Evolutionary conservation across 2,797 vertebrate genomes (phyloP).

Genomic region (Oreonectes daqikongensis): DNA sequence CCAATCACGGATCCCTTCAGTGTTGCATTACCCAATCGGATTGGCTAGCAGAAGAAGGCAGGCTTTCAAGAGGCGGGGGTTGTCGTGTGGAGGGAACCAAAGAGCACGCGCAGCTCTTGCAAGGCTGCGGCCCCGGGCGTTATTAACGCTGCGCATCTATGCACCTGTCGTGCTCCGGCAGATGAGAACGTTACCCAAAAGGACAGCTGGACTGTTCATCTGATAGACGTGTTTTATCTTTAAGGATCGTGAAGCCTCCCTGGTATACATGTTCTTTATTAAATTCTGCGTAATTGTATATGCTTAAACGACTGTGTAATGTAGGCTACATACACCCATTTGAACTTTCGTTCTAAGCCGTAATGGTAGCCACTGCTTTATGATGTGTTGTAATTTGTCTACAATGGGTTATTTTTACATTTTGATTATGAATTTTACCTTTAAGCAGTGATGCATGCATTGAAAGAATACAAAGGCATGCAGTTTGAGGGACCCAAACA

Average conservation of each 20-base stretch:
- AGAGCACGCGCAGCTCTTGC: conserved; percentile 57
- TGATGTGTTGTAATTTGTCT: not conserved
- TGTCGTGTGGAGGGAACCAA: not conserved
- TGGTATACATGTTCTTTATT: conserved; percentile 5
- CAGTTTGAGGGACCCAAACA: not conserved
- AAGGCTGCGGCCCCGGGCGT: conserved; percentile 8
- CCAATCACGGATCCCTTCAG: not conserved
- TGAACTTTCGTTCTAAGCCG: not conserved
- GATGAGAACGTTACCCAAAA: not conserved
- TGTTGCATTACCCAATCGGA: not conserved
- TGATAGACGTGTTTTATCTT: conserved; percentile 1
- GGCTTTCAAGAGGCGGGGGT: not conserved
- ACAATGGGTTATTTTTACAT: not conserved
- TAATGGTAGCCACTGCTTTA: not conserved
- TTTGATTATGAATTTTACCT: not conserved
- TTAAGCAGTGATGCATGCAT: not conserved
- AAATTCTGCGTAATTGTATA: not conserved
- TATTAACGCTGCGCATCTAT: conserved; percentile 8
- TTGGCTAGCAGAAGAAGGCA: conserved; percentile 2
- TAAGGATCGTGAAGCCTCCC: not conserved
- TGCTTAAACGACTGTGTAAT: not conserved
- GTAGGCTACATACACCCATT: not conserved
- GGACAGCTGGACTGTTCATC: conserved; percentile 38
- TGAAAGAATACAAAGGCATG: no score
- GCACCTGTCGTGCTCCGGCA: conserved; percentile 6